Percentiles rank a stretch among this genome's conserved stretches.
These are phyloP conservation scores for Zophobas morio DNA, from an alignment of 1,140 invertebrate species.

Conservation along the genomic window DNA sequence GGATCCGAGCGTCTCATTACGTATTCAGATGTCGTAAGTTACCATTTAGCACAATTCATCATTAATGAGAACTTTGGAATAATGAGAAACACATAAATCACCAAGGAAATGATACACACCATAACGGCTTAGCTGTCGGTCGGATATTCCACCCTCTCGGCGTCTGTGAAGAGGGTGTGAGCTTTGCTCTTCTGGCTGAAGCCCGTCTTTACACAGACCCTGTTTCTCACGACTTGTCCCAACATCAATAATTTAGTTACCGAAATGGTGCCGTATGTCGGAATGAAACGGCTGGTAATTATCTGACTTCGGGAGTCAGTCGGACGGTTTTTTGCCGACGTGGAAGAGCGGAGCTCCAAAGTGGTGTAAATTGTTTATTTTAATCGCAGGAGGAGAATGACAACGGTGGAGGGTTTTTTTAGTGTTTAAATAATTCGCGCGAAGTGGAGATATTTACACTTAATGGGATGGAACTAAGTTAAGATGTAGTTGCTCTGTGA, in stretches of 20 bases:
- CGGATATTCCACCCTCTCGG: conserved; percentile 21
- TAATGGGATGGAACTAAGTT: too few species aligned
- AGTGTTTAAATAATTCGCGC: too few species aligned
- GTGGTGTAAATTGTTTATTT: too few species aligned
- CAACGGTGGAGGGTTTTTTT: too few species aligned
- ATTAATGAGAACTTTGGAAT: conserved; percentile 25
- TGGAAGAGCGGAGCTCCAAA: too few species aligned
- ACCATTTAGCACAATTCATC: conserved; percentile 17
- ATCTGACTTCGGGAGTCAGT: conserved; percentile 8
- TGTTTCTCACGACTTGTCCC: conserved; percentile 23
- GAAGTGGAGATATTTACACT: too few species aligned
- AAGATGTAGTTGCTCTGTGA: too few species aligned
- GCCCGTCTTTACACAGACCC: conserved; percentile 18
- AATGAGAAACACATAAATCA: conserved; percentile 31
- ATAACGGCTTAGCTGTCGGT: conserved; percentile 27
- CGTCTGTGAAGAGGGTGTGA: conserved; percentile 11
- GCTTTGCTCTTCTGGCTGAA: conserved; percentile 19
- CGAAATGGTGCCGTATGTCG: conserved; percentile 7
- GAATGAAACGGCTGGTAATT: not conserved
- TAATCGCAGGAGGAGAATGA: too few species aligned
- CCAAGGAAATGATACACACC: conserved; percentile 31
- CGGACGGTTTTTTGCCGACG: not conserved
- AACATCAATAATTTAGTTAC: conserved; percentile 20
- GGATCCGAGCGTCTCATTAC: not conserved
- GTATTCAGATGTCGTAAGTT: conserved; percentile 19